Evolutionary conservation across 2,113 vertebrate genomes (phyloP), one percentile per base, ranked within the genome.

Genomic region (Xenopus laevis): DNA sequence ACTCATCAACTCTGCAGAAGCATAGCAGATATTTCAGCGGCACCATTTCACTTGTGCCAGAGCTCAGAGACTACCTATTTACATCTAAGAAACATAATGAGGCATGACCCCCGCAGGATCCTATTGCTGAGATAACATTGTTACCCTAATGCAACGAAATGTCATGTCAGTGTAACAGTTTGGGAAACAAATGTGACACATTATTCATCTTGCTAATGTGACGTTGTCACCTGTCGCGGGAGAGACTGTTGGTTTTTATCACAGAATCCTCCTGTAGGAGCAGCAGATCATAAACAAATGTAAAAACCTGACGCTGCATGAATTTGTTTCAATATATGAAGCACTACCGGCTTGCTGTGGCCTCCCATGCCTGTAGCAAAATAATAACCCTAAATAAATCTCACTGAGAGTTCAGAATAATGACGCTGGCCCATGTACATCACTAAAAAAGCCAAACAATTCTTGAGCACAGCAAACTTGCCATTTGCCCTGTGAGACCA

Each of bases 141-240:
- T 64, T 77, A 70, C 67, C 74, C 30, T 69, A 70, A 77, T 77
- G 59, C 74, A 69, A 59, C 59, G 64, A 70, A 70, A 70, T 77
- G 74, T 77, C 67, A 77, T 77, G 74, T 77, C 74, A 77, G 59
- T 45, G 74, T 55, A 77, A 77, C 74, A 70, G 59, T 77, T 77
- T 77, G 59, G 27, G 74, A 77, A 77, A 70, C 66, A 77, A 77
- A 77, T 64, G 74, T 77, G 74, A 70, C 74, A 77, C 74, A 77
- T 77, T 77, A 77, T 77, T 77, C 74, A 77, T 77, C 74, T 77
- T 77, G 66, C 59, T 70, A 77, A 77, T 77, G 66, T 70, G 66
- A 77, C 67, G 47, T 64, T 77, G 74, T 68, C 67, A 77, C 66
- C 74, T 77, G 74, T 77, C 67, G 64, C 67, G 70, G 30, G 74